Conservation (phyloP, 2,797 vertebrate genomes). For the Danionella dracula region DNA sequence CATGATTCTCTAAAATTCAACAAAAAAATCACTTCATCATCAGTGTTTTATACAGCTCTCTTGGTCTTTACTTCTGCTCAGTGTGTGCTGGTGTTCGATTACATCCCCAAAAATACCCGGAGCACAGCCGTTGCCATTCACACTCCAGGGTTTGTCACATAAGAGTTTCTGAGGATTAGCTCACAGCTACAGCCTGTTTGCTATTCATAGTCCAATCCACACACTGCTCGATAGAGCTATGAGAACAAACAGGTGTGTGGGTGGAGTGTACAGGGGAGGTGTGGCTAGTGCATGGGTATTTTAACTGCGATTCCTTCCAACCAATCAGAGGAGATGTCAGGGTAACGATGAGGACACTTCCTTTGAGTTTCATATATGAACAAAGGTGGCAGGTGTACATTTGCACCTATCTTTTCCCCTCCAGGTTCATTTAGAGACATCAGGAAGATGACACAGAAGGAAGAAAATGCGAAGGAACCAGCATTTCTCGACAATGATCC, state of each 20-base stretch:
- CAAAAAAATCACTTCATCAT: constrained; percentile 1
- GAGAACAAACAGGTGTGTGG: constrained; percentile 46
- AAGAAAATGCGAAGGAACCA: no score
- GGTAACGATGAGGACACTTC: constrained; percentile 3
- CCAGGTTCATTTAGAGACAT: constrained; percentile 1
- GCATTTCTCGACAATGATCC: no score
- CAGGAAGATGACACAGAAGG: no score
- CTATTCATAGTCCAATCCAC: constrained; percentile 61
- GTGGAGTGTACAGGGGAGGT: constrained; percentile 1
- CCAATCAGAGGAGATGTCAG: constrained; percentile 25
- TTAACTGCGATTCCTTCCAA: constrained; percentile 21
- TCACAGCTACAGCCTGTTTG: constrained; percentile 26
- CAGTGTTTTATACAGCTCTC: constrained; percentile 11
- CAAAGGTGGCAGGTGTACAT: constrained; percentile 3
- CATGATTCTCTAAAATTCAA: not conserved
- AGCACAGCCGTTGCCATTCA: constrained; percentile 24
- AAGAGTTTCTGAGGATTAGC: constrained; percentile 38
- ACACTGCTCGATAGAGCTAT: constrained; percentile 47
- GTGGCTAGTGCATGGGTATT: not conserved
- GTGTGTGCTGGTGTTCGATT: constrained; percentile 53
- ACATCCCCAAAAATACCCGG: constrained; percentile 58
- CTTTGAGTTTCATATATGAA: constrained; percentile 23
- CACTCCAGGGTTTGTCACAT: constrained; percentile 25
- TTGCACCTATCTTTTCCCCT: constrained; percentile 1
- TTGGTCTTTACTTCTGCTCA: constrained; percentile 1